Base-by-base conservation (phyloP, 2,888 invertebrate species). In the Drosophila mimica region DNA sequence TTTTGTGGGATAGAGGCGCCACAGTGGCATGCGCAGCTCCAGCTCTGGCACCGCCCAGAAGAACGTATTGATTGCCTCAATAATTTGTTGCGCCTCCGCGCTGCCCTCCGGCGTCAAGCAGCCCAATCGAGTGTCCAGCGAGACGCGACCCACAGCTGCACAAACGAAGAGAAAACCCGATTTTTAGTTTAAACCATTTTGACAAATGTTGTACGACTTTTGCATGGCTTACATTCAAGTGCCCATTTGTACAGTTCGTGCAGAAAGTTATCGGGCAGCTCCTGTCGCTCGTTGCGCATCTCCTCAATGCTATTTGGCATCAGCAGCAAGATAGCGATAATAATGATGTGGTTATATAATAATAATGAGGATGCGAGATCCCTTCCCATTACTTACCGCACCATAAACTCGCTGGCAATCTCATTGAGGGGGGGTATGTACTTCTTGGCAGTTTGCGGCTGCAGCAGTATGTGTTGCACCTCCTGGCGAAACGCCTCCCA, bases 191-290 rank as follows among this genome's bases (percentile, higher is more conserved):
- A 30, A 30, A 38, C 13, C n/a, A 17, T 13, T 34, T 48, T 20
- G 25, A 34, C 31, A 34, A 46, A 25, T 46, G 46, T 46, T 15
- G 46, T 25, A 8, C 2, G 25, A 15, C 34, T 28, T 40, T 40
- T 65, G 43, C n/a, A 20, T 68, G 65, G 95, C 96, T 95, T 93
- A 97, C 98, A 98, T 94, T 98, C 98, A 46, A 98, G 94, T 17
- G 98, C 97, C 98, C 98, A 98, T 91, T 97, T 96, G 92, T 97
- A 97, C 69, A 98, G 95, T 93, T 98, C 97, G 88, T 97, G 97
- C 86, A 97, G 95, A 90, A 98, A 97, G 91, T 97, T 96, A 34
- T 94, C 94, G 0, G 97, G 97, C 91, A 98, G 94, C 92, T 97
- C 97, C 11, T 95, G 94, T 63, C 95, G 94, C 61, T 94, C 94